Conservation (phyloP, 2,113 vertebrate genomes). For the Pao palembangensis region DNA sequence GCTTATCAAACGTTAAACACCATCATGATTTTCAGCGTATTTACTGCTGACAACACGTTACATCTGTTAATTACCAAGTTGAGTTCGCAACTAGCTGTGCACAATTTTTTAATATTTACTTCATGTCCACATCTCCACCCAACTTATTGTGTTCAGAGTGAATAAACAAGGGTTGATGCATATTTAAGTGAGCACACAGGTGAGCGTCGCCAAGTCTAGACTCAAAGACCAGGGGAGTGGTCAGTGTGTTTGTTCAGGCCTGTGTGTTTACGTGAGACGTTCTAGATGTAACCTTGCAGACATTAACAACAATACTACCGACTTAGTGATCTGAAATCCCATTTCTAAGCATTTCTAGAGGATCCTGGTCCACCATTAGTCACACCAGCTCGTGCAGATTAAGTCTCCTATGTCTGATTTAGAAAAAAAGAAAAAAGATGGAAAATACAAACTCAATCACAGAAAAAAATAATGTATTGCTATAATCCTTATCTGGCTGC, state of each 20-base stretch:
- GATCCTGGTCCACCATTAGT: slow-evolving; percentile 13
- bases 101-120: not conserved
- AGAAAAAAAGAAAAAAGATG: not conserved
- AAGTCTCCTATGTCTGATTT: slow-evolving; percentile 6
- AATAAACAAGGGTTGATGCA: slow-evolving; percentile 25
- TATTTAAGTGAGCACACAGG: slow-evolving; percentile 27
- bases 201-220: slow-evolving; percentile 38
- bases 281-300: slow-evolving; percentile 46
- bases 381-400: slow-evolving; percentile 32
- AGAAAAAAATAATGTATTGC: slow-evolving; percentile 1
- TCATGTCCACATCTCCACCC: not conserved
- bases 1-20: slow-evolving; percentile 37
- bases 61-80: not conserved
- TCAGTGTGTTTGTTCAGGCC: slow-evolving; percentile 25
- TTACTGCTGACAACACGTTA: not conserved
- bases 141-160: slow-evolving; percentile 11
- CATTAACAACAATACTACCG: slow-evolving; percentile 49
- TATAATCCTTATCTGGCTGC: not conserved
- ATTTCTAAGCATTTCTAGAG: not conserved
- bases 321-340: slow-evolving; percentile 50
- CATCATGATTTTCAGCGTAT: not conserved
- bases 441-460: not conserved
- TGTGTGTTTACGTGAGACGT: slow-evolving; percentile 42
- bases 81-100: not conserved
- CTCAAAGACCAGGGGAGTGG: slow-evolving; percentile 19